Base-by-base conservation (phyloP, 2,888 invertebrate genomes). In the Coelinius sp. region DNA sequence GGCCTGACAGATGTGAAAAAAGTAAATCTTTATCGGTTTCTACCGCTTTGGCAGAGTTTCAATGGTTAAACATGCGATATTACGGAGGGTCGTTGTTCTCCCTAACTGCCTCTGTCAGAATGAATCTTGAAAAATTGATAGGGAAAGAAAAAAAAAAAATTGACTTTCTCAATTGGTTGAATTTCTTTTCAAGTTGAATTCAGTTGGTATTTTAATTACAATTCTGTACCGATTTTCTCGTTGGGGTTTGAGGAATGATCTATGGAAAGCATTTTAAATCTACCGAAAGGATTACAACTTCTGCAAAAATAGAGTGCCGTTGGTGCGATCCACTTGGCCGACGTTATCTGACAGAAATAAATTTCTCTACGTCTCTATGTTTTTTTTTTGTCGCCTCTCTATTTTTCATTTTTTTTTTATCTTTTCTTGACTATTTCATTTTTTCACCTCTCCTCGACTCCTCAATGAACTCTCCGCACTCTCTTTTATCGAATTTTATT, bases 271-370 rank as follows among this genome's bases (percentile, higher is more conserved):
- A 75, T 75, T 73, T 74, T 68, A 71, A 75, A 68, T 76, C 73
- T 73, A 72, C 75, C 72, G 73, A 73, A 77, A 77, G 75, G 73
- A 71, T 73, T 75, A 73, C 78, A 78, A 75, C 75, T 77, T 78
- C 75, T 66, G 78, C 75, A 76, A 78, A 78, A 78, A 78, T 78
- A 78, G 78, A 77, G 78, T 75, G 75, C 71, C 76, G 70, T 73
- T 70, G 72, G 70, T 67, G 75, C 72, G 77, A 78, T 78, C 77
- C 78, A 77, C 77, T 76, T 73, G 71, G 69, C 73, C 73, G 41
- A 27, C 76, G 78, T 82, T 82, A 82, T 81, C 82, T 77, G 77
- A 76, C 78, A 79, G 74, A 79, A 79, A 80, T 77, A 79, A 78
- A 79, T 77, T 72, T 68, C 71, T 75, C 68, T 24, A 44, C 65